phyloP scores from a whole-genome alignment of 1,140 invertebrate species.

The Caenorhabditis latens region DNA sequence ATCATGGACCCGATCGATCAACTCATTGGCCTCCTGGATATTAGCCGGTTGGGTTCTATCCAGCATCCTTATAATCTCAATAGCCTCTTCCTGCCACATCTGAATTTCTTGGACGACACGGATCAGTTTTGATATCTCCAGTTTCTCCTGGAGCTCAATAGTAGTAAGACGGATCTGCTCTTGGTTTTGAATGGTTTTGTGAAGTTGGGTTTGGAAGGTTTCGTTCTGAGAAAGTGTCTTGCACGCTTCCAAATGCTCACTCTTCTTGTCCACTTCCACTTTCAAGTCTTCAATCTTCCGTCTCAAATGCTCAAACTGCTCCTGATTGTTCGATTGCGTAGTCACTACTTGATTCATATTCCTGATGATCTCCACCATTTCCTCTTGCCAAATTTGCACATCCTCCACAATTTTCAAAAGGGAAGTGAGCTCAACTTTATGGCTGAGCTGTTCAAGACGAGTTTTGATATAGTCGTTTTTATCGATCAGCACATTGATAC shows the following conservation, averaged over 20 bases:
- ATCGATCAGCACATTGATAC: constrained; percentile 22
- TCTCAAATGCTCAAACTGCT: constrained; percentile 25
- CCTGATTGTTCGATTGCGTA: constrained; percentile 11
- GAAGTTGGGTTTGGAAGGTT: constrained; percentile 32
- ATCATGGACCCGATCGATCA: constrained; percentile 10
- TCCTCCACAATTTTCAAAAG: constrained; percentile 56
- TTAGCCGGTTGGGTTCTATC: constrained; percentile 36
- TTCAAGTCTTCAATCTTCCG: constrained; percentile 42
- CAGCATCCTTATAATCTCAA: constrained; percentile 52
- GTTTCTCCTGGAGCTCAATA: constrained; percentile 13
- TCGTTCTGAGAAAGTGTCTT: constrained; percentile 39
- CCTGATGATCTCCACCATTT: constrained; percentile 52
- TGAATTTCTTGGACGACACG: constrained; percentile 65
- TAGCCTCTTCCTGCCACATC: constrained; percentile 65
- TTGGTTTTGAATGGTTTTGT: constrained; percentile 39
- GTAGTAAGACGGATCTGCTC: constrained; percentile 33
- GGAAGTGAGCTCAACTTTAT: constrained; percentile 41
- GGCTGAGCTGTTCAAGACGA: constrained; percentile 47
- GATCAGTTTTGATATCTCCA: constrained; percentile 5
- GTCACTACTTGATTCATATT: constrained; percentile 34
- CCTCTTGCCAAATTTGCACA: constrained; percentile 62
- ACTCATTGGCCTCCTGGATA: constrained; percentile 25
- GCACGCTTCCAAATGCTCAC: constrained; percentile 48
- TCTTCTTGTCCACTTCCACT: constrained; percentile 54
- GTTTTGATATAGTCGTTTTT: constrained; percentile 44